These are phyloP conservation scores for Oreotrochilus melanogaster DNA, from an alignment of 2,113 vertebrate species.

Conservation along the genomic window DNA sequence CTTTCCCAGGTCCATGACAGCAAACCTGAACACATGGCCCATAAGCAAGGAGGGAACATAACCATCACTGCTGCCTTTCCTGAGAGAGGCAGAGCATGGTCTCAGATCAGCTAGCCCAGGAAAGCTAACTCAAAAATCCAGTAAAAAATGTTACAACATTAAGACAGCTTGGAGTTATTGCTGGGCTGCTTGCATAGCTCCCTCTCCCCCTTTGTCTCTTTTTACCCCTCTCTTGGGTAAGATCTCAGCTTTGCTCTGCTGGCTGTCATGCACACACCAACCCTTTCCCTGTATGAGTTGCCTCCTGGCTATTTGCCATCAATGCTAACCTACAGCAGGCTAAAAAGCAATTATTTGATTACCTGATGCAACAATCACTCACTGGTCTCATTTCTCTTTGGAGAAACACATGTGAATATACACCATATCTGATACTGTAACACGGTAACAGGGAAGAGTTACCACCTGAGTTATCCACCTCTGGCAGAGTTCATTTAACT, in stretches of 20 bases:
- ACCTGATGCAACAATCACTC: not conserved
- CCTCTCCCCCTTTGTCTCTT: not conserved
- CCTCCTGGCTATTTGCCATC: not conserved
- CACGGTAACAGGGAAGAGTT: not conserved
- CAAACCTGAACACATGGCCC: not conserved
- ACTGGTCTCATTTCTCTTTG: not conserved
- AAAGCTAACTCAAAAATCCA: not conserved
- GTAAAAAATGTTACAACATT: not conserved
- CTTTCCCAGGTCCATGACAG: not conserved
- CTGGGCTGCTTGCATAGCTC: not conserved
- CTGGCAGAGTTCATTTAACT: not conserved
- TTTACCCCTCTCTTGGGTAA: not conserved
- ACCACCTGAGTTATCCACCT: not conserved
- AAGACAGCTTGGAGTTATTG: not conserved
- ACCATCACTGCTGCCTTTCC: not conserved
- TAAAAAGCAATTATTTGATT: not conserved
- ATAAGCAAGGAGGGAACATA: not conserved
- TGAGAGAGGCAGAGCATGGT: not conserved
- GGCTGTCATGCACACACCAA: not conserved
- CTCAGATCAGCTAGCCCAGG: not conserved
- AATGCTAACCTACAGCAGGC: not conserved
- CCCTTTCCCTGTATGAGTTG: not conserved
- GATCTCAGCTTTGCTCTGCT: not conserved
- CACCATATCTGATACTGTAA: not conserved
- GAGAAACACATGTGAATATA: not conserved